Evolutionary conservation across 2,888 invertebrate species (phyloP).

Genomic region (Agapetus fuscipes): DNA sequence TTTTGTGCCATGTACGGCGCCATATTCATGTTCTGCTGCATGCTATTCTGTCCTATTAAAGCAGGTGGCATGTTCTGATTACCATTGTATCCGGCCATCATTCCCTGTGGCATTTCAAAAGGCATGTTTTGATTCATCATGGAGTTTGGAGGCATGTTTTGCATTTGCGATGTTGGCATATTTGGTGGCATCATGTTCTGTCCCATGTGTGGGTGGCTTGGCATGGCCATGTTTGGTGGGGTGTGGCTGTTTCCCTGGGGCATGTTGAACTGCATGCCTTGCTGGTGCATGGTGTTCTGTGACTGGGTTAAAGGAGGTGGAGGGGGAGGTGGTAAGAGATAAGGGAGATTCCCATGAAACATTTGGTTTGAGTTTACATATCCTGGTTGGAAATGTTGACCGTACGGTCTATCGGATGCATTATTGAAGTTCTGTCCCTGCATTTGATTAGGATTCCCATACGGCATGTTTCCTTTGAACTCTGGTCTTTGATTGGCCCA

Average conservation of each 20-base stretch:
- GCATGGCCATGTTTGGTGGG: constrained; percentile 7
- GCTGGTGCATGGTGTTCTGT: constrained; percentile 9
- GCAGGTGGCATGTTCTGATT: constrained; percentile 5
- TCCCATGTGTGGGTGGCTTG: constrained; percentile 2
- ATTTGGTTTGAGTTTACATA: constrained; percentile 12
- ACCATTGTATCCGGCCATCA: constrained; percentile 6
- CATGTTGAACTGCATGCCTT: constrained; percentile 11
- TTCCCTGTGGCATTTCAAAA: constrained; percentile 12
- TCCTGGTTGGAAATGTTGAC: constrained; percentile 12
- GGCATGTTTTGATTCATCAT: constrained; percentile 9
- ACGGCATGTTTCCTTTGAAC: constrained; percentile 13
- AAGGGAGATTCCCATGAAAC: constrained; percentile 18
- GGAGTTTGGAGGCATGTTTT: constrained; percentile 6
- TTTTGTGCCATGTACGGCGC: constrained; percentile 2
- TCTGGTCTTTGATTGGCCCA: constrained; percentile 12
- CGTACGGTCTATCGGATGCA: constrained; percentile 7
- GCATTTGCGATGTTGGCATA: constrained; percentile 12
- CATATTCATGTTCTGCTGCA: constrained; percentile 5
- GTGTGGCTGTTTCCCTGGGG: constrained; percentile 4
- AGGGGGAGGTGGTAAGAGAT: constrained; percentile 16
- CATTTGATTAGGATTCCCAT: constrained; percentile 8
- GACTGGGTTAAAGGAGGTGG: constrained; percentile 10
- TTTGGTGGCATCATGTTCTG: constrained; percentile 5
- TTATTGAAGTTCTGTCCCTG: constrained; percentile 7
- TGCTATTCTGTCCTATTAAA: constrained; percentile 2